Base-by-base conservation (phyloP, 2,797 vertebrate species). In the Tokudaia muenninki region DNA sequence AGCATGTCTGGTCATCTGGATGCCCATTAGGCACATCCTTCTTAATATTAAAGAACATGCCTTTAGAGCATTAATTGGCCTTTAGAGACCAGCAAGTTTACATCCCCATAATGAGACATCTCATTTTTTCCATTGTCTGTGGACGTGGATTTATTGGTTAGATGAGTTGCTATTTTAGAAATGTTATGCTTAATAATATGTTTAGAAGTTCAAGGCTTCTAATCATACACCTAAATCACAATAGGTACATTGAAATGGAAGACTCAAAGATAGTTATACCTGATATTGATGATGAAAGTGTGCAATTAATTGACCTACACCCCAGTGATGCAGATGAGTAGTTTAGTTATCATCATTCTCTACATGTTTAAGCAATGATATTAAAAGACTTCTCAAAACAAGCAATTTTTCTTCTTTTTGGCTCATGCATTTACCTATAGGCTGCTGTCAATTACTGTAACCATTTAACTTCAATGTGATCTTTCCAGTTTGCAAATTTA, bases 401-500 rank as follows among this genome's bases (percentile, higher is more conserved):
- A 72, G 67, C 34, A n/a, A 19, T 21, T 72, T 70, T 72, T n/a
- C 34, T 61, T 61, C 2, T 8, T 65, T 97, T 96, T 87, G 37
- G 87, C 37, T 91, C 83, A 92, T 92, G 80, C 87, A 34, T 79
- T 94, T 65, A 41, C 19, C 72, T 75, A 57, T 61, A 70, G 70
- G 29, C 31, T 93, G n/a, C 44, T 92, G 81, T 63, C 70, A 86
- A 52, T 84, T 91, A 87, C 94, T 65, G 7, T 29, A 87, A 74
- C 24, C 91, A 89, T 87, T 21, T n/a, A 72, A 84, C 55, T 87
- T 37, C 17, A 75, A 94, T 67, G 63, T 72, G 29, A 82, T 87
- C 59, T 93, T 84, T 97, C 80, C 95, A 96, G 89, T 77, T 97
- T 94, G 41, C 24, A 92, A 55, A 95, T 96, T 50, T 96, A 44